A percentile compares a stretch with the other conserved stretches of the same genome.
Conservation (phyloP, 1,140 invertebrate species). For the Dreissena polymorpha region DNA sequence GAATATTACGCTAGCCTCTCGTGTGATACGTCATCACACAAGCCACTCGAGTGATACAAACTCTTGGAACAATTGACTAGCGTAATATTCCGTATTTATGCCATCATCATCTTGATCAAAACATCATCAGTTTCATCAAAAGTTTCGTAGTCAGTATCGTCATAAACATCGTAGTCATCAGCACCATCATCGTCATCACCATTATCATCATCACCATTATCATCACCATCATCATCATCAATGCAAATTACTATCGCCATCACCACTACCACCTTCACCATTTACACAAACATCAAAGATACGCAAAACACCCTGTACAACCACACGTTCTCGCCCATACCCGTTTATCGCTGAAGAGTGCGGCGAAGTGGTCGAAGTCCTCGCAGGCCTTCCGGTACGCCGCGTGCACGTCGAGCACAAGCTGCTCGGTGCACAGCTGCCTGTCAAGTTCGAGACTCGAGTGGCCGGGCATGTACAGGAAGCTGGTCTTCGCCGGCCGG, state of each 20-base stretch:
- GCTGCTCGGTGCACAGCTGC: slow-evolving; percentile 69
- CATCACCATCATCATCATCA: background rate
- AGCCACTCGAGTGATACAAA: too few species aligned
- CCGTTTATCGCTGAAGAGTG: slow-evolving; percentile 26
- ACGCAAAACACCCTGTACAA: background rate
- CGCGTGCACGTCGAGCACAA: slow-evolving; percentile 68
- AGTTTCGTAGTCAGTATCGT: too few species aligned
- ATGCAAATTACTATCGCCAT: background rate
- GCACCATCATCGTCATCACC: background rate
- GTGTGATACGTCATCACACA: too few species aligned
- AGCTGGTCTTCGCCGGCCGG: slow-evolving; percentile 63
- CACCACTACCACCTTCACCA: background rate
- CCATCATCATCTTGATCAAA: too few species aligned
- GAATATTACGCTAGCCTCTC: too few species aligned
- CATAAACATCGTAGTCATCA: background rate
- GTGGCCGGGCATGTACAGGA: slow-evolving; percentile 67
- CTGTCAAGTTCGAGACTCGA: slow-evolving; percentile 64
- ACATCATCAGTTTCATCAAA: too few species aligned
- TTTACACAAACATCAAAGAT: background rate
- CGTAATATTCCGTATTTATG: too few species aligned
- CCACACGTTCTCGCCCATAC: background rate
- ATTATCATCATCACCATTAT: background rate
- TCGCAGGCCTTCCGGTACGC: slow-evolving; percentile 61
- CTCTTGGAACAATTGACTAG: too few species aligned
- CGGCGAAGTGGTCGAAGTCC: slow-evolving; percentile 54